Evolutionary conservation across 2,113 vertebrate species (phyloP).

Genomic region (Lonchura striata): DNA sequence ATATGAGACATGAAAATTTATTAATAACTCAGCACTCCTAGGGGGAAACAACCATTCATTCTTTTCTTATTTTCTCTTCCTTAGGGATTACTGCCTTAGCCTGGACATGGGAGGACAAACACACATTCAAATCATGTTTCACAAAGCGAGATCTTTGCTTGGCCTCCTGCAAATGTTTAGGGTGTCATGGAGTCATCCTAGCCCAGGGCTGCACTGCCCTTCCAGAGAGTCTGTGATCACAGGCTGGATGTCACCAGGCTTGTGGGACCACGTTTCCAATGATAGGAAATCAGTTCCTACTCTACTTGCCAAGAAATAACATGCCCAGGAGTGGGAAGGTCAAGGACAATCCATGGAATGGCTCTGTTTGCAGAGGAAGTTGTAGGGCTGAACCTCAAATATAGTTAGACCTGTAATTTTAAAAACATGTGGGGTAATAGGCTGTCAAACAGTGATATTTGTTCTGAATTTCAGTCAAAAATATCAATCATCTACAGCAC

Average conservation of each 20-base stretch:
- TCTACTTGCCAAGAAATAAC: neutral
- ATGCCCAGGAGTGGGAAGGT: neutral
- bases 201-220: neutral
- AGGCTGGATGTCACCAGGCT: neutral
- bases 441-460: neutral
- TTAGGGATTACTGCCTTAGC: neutral
- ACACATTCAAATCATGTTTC: neutral
- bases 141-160: neutral
- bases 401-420: neutral
- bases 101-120: neutral
- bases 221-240: neutral
- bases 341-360: neutral
- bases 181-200: neutral
- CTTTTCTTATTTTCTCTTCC: neutral
- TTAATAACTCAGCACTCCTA: neutral
- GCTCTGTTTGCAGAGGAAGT: neutral
- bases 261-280: neutral
- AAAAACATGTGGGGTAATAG: neutral
- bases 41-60: neutral
- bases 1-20: neutral
- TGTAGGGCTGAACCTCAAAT: neutral
- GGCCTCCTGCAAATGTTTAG: neutral
- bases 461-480: neutral
- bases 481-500: neutral
- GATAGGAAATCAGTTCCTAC: neutral